Base-by-base conservation (phyloP, 2,113 vertebrate genomes). In the Neomonachus schauinslandi region DNA sequence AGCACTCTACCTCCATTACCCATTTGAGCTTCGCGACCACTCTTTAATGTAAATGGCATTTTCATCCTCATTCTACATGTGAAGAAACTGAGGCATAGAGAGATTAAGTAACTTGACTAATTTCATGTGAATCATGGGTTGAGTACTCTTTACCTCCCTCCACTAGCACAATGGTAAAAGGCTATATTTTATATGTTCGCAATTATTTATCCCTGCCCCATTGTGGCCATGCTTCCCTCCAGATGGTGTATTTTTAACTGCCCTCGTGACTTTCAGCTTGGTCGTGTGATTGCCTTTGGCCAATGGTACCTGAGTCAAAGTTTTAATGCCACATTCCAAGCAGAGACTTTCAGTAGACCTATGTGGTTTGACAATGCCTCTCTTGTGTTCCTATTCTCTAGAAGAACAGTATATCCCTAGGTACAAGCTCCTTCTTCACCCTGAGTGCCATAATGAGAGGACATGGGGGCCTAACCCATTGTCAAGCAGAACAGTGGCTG, bases 401-500 rank as follows among this genome's bases (percentile, higher is more conserved):
- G 67, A 9, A 88, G 61, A 81, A 42, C 49, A 85, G 7, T 2
- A 33, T 49, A 67, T n/a, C 36, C 36, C 53, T 61, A 83, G 67
- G 26, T 33, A 12, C 0, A 9, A 16, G 49, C 2, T 61, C 7
- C 14, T 72, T 28, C n/a, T 46, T 89, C 55, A 21, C 59, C 19
- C 31, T n/a, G 14, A 7, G 16, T 18, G 14, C 69, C 57, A 51
- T 26, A 24, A 13, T 7, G 31, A 49, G 71, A 72, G 65, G 55
- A 42, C 21, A 3, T 0, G 1, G 42, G 36, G 36, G 0, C 26
- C 18, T 36, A 46, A 42, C n/a, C 49, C n/a, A 53, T 2, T 1
- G 12, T 71, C 31, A 63, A 71, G 18, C 59, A 19, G 19, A 28
- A 76, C 2, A 65, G 42, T 26, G 33, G 22, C 63, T 91, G 69